Conservation (phyloP, 2,797 vertebrate species). For the Odontamblyopus lacepedii region DNA sequence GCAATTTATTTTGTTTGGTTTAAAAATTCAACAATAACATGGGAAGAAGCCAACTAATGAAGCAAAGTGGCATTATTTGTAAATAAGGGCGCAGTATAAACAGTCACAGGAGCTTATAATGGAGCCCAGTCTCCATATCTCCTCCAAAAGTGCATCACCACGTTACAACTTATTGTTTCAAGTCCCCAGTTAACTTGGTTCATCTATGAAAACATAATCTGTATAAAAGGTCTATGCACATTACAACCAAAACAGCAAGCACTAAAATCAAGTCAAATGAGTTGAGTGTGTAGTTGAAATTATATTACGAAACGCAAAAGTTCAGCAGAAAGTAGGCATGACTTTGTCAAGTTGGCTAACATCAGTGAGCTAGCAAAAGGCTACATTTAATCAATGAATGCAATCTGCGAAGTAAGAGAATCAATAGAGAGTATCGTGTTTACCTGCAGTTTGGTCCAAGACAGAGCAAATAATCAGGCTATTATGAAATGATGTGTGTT, state of each 20-base stretch:
- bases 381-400: slow-evolving; percentile 31
- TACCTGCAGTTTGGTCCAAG: slow-evolving; percentile 70
- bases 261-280: not conserved
- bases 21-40: not conserved
- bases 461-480: slow-evolving; percentile 51
- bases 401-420: slow-evolving; percentile 40
- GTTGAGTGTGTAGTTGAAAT: not conserved
- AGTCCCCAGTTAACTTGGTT: not conserved
- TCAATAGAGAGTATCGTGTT: slow-evolving; percentile 18
- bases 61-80: not conserved
- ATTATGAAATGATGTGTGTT: slow-evolving; percentile 39
- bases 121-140: not conserved
- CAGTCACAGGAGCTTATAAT: not conserved
- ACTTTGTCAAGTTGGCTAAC: slow-evolving; percentile 69
- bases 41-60: not conserved
- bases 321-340: slow-evolving; percentile 45
- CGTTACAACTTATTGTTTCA: slow-evolving; percentile 46
- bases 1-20: not conserved
- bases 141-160: slow-evolving; percentile 35
- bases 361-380: slow-evolving; percentile 54
- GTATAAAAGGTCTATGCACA: not conserved
- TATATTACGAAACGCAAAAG: slow-evolving; percentile 1
- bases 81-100: not conserved
- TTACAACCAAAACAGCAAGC: not conserved
- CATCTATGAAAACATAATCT: not conserved